Base-by-base conservation (phyloP, 2,113 vertebrate genomes). In the Pica pica region DNA sequence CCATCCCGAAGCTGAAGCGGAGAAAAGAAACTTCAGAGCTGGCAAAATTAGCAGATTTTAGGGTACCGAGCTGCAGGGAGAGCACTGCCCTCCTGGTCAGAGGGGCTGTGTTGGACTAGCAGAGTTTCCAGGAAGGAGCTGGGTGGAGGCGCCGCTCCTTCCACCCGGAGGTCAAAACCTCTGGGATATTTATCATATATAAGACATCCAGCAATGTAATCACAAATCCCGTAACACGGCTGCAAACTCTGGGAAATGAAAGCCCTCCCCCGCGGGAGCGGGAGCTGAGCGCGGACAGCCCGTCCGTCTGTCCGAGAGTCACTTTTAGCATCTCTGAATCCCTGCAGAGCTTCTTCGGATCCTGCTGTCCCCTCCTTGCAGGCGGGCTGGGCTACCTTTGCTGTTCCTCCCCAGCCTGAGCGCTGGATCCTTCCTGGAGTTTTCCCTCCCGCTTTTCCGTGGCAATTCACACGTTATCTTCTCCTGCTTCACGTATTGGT, bases 1-100 rank as follows among this genome's bases (percentile, higher is more conserved):
- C 92, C 79, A 15, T 35, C 21, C 3, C 0, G 7, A 55, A 46
- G 83, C 63, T n/a, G 39, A 88, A 65, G 79, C 4, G 0, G 67
- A 87, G 92, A 94, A 96, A 8, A 8, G 83, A 95, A 93, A 96
- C 80, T 91, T 47, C 28, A 89, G 42, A 83, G 16, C 28, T 64
- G 35, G 63, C 37, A 31, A 85, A 91, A 96, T 11, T 2, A 90
- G 46, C 50, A 13, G 8, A 4, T 77, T 41, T 23, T 1, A 22
- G 69, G 18, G 59, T n/a, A 33, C 11, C n/a, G 84, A 77, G 92
- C 85, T 83, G 83, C 76, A 46, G 61, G 37, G 41, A 68, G 30
- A 64, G 74, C 69, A 3, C 9, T 61, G 87, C 41, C 46, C 31
- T 56, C 24, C 35, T 8, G 46, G 6, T 21, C 63, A 47, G 37